A percentile compares a stretch with the other conserved stretches of the same genome.
Evolutionary conservation across 2,113 vertebrate species (phyloP).

Genomic region (Eretmodus cyanostictus): DNA sequence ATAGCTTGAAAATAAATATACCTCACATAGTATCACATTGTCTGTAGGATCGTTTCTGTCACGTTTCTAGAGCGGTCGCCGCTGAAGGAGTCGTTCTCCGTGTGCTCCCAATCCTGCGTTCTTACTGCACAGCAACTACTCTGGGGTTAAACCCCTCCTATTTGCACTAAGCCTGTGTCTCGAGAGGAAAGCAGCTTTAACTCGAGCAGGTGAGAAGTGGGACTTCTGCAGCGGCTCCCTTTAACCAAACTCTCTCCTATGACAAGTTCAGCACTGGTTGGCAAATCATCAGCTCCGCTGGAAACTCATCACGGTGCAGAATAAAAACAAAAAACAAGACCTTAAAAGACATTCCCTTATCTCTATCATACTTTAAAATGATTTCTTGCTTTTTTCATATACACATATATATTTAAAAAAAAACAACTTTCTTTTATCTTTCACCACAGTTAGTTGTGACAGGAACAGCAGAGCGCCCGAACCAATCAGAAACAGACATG

Average conservation of each 20-base stretch:
- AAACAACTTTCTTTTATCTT: background rate
- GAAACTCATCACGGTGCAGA: conserved; percentile 21
- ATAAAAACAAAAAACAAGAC: conserved; percentile 23
- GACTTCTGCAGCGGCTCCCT: conserved; percentile 1
- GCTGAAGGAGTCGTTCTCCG: background rate
- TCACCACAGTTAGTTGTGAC: background rate
- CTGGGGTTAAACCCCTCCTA: background rate
- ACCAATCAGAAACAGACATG: conserved; percentile 3
- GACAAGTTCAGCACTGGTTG: conserved; percentile 19
- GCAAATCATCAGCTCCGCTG: background rate
- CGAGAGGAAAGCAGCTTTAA: background rate
- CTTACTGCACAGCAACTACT: background rate
- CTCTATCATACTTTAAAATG: background rate
- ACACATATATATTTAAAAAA: background rate
- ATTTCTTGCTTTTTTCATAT: background rate
- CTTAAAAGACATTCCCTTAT: conserved; percentile 57
- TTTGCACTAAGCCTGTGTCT: background rate
- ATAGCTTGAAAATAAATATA: conserved; percentile 77
- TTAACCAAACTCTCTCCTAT: background rate
- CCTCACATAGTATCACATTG: conserved; percentile 65
- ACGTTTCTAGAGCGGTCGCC: background rate
- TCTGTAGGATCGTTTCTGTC: conserved; percentile 43
- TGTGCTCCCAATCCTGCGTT: background rate
- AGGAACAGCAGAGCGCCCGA: background rate
- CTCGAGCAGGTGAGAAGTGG: background rate